Conservation (phyloP, 2,797 vertebrate genomes). For the Lacerta bilineata region DNA sequence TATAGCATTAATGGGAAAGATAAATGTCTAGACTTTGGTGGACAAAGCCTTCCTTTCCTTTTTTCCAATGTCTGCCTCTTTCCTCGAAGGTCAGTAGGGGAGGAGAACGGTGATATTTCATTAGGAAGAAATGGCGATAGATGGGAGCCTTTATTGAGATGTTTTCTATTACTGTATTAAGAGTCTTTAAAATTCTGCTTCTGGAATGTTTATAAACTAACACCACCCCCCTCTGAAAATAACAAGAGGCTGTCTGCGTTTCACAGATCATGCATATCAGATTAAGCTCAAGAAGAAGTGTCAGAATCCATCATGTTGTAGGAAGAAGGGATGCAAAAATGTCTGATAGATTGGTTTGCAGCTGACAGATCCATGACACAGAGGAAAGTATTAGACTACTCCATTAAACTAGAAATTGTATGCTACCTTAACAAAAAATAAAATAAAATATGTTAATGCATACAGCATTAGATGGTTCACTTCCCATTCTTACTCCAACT, state of each 20-base stretch:
- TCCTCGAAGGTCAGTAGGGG: background rate
- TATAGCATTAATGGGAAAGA: background rate
- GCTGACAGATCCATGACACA: conserved; percentile 19
- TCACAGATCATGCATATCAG: conserved; percentile 29
- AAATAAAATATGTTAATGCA: too few species aligned
- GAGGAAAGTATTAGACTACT: conserved; percentile 24
- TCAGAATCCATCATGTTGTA: conserved; percentile 40
- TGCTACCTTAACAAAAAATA: background rate
- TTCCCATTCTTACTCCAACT: background rate
- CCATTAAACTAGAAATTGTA: conserved; percentile 41
- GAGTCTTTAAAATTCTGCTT: background rate
- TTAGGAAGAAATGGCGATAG: background rate
- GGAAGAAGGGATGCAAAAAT: conserved; percentile 20
- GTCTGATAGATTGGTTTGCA: background rate
- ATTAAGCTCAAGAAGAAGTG: conserved; percentile 32
- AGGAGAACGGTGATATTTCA: conserved; percentile 4
- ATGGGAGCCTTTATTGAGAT: background rate
- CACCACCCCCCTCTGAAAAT: background rate
- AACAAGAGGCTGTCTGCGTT: conserved; percentile 3
- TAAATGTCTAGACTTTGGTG: background rate
- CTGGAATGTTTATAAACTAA: conserved; percentile 10
- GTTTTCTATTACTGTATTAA: background rate
- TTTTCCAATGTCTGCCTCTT: background rate
- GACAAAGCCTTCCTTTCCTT: background rate
- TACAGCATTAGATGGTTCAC: too few species aligned